These are phyloP conservation scores for Podabrus alpinus DNA, from an alignment of 2,888 invertebrate species.

Conservation along the genomic window DNA sequence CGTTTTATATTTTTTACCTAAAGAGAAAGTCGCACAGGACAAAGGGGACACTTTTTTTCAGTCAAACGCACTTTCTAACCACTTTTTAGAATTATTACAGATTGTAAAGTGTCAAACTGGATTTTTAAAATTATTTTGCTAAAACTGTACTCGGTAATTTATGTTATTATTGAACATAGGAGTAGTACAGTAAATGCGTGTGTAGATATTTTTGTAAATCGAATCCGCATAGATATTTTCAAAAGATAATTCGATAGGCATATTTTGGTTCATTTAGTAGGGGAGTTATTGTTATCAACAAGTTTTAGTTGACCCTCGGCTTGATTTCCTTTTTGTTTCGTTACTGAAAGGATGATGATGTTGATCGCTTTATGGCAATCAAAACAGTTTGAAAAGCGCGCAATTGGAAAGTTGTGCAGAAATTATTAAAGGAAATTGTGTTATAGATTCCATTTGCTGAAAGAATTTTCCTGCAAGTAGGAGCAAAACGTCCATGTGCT, in stretches of 20 bases:
- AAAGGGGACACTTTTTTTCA: neutral
- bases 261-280: neutral
- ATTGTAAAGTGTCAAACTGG: neutral
- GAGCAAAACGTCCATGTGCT: too few relatives aligned
- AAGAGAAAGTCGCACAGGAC: constrained; percentile 1
- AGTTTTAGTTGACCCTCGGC: neutral
- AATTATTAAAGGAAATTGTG: too few relatives aligned
- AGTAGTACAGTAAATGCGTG: too few relatives aligned
- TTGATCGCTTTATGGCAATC: too few relatives aligned
- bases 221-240: neutral
- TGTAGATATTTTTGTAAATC: too few relatives aligned
- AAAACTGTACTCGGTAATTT: neutral
- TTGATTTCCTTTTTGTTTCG: neutral
- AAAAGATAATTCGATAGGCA: neutral
- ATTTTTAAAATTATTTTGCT: neutral
- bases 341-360: neutral
- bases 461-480: too few relatives aligned
- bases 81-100: constrained; percentile 7
- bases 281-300: neutral
- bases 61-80: constrained; percentile 13
- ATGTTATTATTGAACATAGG: neutral
- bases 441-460: too few relatives aligned
- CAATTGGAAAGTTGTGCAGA: neutral
- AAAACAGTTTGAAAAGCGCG: too few relatives aligned
- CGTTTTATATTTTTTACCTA: constrained; percentile 1